Evolutionary conservation across 2,888 invertebrate species (phyloP).

Genomic region (Ptychoptera contaminata): DNA sequence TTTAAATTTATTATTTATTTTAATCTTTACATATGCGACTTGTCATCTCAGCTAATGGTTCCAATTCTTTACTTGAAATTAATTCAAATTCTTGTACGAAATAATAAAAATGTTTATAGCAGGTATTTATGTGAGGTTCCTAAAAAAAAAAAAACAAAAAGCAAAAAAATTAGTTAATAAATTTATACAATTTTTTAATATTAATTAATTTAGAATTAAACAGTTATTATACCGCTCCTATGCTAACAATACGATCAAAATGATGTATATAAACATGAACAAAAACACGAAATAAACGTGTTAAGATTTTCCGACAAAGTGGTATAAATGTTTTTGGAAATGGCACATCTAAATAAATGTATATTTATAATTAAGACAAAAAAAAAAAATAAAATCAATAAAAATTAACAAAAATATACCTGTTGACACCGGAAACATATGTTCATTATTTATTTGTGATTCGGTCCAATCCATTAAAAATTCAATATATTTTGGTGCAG

Average conservation of each 20-base stretch:
- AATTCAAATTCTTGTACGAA: constrained; percentile 78
- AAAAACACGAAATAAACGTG: constrained; percentile 75
- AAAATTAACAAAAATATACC: constrained; percentile 26
- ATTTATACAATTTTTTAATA: constrained; percentile 4
- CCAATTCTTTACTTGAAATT: constrained; percentile 67
- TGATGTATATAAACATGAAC: constrained; percentile 92
- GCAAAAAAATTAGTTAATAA: constrained; percentile 3
- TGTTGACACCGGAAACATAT: constrained; percentile 67
- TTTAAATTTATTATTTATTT: no score
- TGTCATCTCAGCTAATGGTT: constrained; percentile 68
- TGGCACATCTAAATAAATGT: constrained; percentile 45
- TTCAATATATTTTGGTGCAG: constrained; percentile 70
- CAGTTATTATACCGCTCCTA: constrained; percentile 64
- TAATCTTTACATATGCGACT: constrained; percentile 48
- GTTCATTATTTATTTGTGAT: constrained; percentile 75
- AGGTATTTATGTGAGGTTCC: constrained; percentile 85
- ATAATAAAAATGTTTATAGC: constrained; percentile 89
- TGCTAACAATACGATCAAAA: constrained; percentile 72
- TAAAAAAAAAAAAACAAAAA: constrained; percentile 11
- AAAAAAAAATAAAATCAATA: neutral
- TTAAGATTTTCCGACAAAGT: constrained; percentile 73
- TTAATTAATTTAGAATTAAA: constrained; percentile 5
- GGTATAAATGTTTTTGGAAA: constrained; percentile 72
- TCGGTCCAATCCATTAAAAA: constrained; percentile 87
- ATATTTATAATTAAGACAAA: neutral